These are phyloP conservation scores for Nanorana parkeri DNA, from an alignment of 2,113 vertebrate genomes.

Conservation along the genomic window DNA sequence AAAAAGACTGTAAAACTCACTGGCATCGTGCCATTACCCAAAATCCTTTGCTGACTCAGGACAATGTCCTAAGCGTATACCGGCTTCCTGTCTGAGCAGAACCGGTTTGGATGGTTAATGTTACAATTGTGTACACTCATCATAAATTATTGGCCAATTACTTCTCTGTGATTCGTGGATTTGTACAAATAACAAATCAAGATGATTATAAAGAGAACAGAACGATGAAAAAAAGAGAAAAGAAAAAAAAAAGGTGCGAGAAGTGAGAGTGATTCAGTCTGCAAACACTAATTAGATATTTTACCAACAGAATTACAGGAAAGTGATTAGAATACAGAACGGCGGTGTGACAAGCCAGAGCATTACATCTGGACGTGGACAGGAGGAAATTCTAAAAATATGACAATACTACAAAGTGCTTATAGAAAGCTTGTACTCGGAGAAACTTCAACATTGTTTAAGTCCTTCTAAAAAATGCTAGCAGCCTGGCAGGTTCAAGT, in stretches of 20 bases:
- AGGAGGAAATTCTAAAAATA: too few relatives aligned
- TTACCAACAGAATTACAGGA: too few relatives aligned
- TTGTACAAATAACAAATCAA: constrained; percentile 2
- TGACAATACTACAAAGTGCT: too few relatives aligned
- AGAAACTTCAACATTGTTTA: too few relatives aligned
- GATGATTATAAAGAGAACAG: neutral
- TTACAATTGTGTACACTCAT: constrained; percentile 16
- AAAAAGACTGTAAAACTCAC: neutral
- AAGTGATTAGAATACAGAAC: too few relatives aligned
- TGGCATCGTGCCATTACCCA: constrained; percentile 18
- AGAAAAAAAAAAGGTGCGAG: neutral
- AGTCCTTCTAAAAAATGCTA: too few relatives aligned
- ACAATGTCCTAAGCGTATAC: neutral
- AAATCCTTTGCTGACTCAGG: neutral
- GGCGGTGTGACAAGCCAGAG: too few relatives aligned
- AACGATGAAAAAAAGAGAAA: neutral
- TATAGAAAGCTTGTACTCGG: too few relatives aligned
- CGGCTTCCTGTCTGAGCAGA: neutral
- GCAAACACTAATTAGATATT: too few relatives aligned
- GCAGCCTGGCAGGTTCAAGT: too few relatives aligned
- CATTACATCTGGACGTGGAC: too few relatives aligned
- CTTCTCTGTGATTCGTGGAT: constrained; percentile 9
- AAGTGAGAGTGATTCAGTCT: too few relatives aligned
- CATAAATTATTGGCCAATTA: constrained; percentile 30
- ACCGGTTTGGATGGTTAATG: constrained; percentile 30